Evolutionary conservation across 2,888 invertebrate genomes (phyloP), one percentile per base, ranked within the genome.

Genomic region (Balanococcus diminutus): DNA sequence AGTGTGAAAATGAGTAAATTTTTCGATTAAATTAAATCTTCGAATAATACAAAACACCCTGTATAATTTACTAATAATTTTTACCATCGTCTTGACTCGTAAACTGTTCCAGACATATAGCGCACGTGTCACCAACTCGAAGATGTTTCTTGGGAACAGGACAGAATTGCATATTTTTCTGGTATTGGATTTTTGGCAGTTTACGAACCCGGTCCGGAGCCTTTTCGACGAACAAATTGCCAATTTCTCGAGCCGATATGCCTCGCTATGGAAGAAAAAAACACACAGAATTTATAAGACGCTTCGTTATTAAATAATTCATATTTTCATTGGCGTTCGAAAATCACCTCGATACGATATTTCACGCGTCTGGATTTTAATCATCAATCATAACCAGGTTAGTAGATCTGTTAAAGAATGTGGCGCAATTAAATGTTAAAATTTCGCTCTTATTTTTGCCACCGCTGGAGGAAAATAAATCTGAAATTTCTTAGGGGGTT

Each of bases 401-500:
- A 67, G 67, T 67, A 67, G 67, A 67, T 31, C 67, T 67, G 67
- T 67, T 67, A 67, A 22, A 67, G 67, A 67, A 67, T 28, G 28
- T 67, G 67, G 67, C 67, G 28, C 67, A 67, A 67, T 67, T 67
- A 67, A 67, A 67, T 67, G 67, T 67, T 67, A 28, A 67, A 67
- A 67, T 67, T 67, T 67, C 67, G 28, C 28, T 67, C 67, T 9
- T 67, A n/a, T 67, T 67, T 31, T 16, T 28, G 22, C 22, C 22
- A 5, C 1, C 11, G 56, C 67, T 16, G 67, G 14, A 67, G 67
- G 36, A 36, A 79, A 79, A 79, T 79, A 79, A 79, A 79, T 79
- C 75, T 79, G 75, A 36, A 79, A 79, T 79, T 79, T 79, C 75
- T 79, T 36, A 31, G 75, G 36, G 75, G 36, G 36, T 79, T 79